Conservation (phyloP, 2,113 vertebrate genomes). For the Chaetodon trifascialis region DNA sequence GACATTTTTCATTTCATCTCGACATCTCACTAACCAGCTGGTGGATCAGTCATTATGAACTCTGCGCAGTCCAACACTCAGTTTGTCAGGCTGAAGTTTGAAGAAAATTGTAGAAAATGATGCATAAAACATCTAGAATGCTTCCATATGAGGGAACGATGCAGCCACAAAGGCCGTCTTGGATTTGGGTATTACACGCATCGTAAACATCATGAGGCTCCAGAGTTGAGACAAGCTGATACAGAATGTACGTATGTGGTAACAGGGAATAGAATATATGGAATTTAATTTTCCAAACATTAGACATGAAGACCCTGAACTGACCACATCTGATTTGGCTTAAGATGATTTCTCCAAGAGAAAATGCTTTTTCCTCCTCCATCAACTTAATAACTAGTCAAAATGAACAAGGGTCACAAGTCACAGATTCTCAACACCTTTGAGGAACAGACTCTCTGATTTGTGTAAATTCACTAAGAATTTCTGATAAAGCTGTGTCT, state of each 20-base stretch:
- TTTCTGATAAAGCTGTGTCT: neutral
- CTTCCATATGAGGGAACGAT: neutral
- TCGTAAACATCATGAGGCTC: no score
- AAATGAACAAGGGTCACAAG: neutral
- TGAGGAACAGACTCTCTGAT: neutral
- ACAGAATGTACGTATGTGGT: no score
- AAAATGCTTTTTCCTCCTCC: neutral
- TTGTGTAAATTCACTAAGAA: neutral
- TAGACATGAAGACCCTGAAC: no score
- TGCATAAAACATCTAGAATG: neutral
- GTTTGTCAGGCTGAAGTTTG: neutral
- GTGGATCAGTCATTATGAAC: neutral
- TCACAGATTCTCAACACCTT: neutral
- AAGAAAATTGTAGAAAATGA: neutral
- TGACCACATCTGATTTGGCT: no score
- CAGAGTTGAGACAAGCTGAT: no score
- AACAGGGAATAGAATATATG: no score
- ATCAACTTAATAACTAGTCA: no score
- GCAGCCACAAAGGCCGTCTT: neutral
- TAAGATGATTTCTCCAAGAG: neutral
- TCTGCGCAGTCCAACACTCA: no score
- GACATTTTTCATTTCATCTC: no score
- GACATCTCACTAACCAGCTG: neutral
- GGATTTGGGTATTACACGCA: neutral
- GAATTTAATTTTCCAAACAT: no score